A percentile compares a stretch with the other conserved stretches of the same genome.
phyloP scores from a whole-genome alignment of 1,140 invertebrate species.

The Thaumetopoea pityocampa region DNA sequence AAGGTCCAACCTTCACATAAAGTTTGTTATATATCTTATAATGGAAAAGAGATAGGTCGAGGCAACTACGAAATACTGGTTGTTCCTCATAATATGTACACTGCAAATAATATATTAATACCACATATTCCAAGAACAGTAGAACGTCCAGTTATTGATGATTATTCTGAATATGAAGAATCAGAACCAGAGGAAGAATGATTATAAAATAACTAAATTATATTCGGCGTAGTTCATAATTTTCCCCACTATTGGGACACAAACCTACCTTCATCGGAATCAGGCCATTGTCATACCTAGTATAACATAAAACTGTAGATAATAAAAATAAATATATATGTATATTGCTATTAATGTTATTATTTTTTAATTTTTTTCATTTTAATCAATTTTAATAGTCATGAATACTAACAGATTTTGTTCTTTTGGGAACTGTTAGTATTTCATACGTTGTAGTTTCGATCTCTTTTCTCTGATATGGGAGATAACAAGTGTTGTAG shows the following conservation, averaged over 20 bases:
- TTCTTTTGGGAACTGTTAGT: slow-evolving; percentile 10
- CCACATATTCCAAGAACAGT: slow-evolving; percentile 39
- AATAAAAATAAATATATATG: too few species aligned
- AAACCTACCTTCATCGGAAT: too few species aligned
- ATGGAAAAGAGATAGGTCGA: slow-evolving; percentile 78
- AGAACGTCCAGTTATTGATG: slow-evolving; percentile 7
- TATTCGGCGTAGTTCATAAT: too few species aligned
- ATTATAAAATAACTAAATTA: too few species aligned
- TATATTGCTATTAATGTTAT: too few species aligned
- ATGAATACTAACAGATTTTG: not conserved
- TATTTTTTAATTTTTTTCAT: not conserved
- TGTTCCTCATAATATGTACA: slow-evolving; percentile 80
- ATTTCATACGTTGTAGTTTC: slow-evolving; percentile 20
- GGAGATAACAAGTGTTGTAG: slow-evolving; percentile 80
- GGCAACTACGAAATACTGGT: slow-evolving; percentile 40
- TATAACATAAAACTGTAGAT: too few species aligned
- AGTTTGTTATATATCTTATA: slow-evolving; percentile 84
- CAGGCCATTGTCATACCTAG: too few species aligned
- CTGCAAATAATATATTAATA: slow-evolving; percentile 80
- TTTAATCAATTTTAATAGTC: not conserved
- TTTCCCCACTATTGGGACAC: too few species aligned
- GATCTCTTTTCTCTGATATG: slow-evolving; percentile 82
- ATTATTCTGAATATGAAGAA: slow-evolving; percentile 1
- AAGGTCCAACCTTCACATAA: slow-evolving; percentile 77
- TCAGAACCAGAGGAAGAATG: too few species aligned